Base-by-base conservation (phyloP, 2,797 vertebrate genomes). In the Enteromius fasciolatus region DNA sequence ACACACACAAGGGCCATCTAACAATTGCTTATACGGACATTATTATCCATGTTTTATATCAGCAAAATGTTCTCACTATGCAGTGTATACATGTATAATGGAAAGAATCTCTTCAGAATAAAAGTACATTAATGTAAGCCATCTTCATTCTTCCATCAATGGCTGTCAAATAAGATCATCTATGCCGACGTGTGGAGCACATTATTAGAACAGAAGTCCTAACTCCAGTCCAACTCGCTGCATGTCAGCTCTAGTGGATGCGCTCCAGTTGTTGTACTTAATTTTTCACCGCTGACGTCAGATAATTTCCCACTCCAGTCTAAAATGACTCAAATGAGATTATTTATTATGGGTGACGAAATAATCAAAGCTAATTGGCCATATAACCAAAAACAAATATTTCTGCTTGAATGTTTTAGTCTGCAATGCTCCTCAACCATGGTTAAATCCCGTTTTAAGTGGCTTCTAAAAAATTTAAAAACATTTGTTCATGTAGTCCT, bases 251-350 rank as follows among this genome's bases (percentile, higher is more conserved):
- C 44, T 41, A 17, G 36, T 31, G 46, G 54, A 52, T 11, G 1
- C 36, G 61, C 54, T 84, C 57, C 64, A 41, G 69, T 82, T 85
- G 78, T 81, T 85, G 15, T 79, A 15, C 70, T 52, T 77, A 12
- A 64, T 83, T 83, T 67, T 83, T 87, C 39, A 33, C 18, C 17
- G 5, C 76, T 87, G 64, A 87, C 50, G 8, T 68, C 31, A 79
- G 52, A 3, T 3, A 36, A 63, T 70, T 87, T 82, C 74, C 81
- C 81, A 28, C 33, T 84, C 23, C 44, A 52, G 61, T 46, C 31
- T 46, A 67, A 68, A 54, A 54, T 81, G 33, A 72, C 73, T 36
- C 68, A 79, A 81, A 82, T n/a, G 69, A 72, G 83, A 75, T 70
- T 36, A 67, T 20, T 50, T 44, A 39, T 79, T 66, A 78, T 80